phyloP scores from a whole-genome alignment of 2,888 invertebrate species.

The Phortica okadai region DNA sequence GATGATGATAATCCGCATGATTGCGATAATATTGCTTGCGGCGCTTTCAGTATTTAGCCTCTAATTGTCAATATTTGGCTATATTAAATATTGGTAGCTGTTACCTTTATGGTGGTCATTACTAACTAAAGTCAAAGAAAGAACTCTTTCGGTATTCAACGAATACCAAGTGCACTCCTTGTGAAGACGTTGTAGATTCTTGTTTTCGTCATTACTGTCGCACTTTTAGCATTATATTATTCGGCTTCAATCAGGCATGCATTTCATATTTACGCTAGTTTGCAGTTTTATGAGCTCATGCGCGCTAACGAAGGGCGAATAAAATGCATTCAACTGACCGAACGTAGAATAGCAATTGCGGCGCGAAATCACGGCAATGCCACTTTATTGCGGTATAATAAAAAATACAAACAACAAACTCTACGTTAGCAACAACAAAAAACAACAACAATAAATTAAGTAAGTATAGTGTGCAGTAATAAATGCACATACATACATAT shows the following conservation, averaged over 20 bases:
- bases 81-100: background rate
- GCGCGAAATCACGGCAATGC: background rate
- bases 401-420: background rate
- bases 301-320: no score
- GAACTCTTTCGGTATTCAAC: background rate
- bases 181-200: background rate
- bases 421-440: background rate
- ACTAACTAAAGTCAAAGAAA: background rate
- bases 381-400: slow-evolving; percentile 13
- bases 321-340: no score
- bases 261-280: background rate
- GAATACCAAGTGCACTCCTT: background rate
- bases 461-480: no score
- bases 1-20: background rate
- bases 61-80: slow-evolving; percentile 11
- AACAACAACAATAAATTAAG: background rate
- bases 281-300: no score
- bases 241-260: background rate
- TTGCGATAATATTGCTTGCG: background rate
- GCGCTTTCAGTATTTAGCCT: background rate
- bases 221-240: background rate
- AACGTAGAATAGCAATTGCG: background rate
- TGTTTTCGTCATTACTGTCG: background rate
- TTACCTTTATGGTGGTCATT: background rate
- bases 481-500: no score